These are phyloP conservation scores for Halichoeres trimaculatus DNA, from an alignment of 2,113 vertebrate genomes.

Conservation along the genomic window DNA sequence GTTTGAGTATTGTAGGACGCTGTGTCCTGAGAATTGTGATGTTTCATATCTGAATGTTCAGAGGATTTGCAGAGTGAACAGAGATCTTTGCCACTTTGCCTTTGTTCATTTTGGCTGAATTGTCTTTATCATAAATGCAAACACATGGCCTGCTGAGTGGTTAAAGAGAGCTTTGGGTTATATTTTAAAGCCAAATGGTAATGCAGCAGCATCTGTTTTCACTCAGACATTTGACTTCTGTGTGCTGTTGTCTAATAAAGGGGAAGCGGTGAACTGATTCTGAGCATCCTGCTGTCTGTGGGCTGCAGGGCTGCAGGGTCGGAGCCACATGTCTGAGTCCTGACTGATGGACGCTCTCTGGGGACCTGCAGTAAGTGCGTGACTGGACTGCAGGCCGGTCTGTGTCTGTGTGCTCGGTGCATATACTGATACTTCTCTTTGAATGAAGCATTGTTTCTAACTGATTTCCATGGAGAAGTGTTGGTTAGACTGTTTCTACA, in stretches of 20 bases:
- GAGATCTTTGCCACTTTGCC: not conserved
- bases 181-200: not conserved
- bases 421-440: not conserved
- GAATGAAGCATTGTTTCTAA: not conserved
- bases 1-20: too few relatives aligned
- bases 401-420: not conserved
- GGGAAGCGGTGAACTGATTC: not conserved
- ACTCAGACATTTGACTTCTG: not conserved
- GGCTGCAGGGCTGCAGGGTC: slow-evolving; percentile 15
- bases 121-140: not conserved
- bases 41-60: not conserved
- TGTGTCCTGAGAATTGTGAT: too few relatives aligned
- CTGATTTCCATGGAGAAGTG: not conserved
- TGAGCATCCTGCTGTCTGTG: not conserved
- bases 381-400: not conserved
- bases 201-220: not conserved
- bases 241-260: not conserved
- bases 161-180: not conserved
- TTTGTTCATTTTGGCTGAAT: not conserved
- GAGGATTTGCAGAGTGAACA: not conserved
- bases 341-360: slow-evolving; percentile 11
- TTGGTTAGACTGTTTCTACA: not conserved
- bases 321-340: slow-evolving; percentile 9
- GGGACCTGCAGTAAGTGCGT: slow-evolving; percentile 6
- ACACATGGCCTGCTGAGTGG: not conserved